These are phyloP conservation scores for Litoditis marina DNA, from an alignment of 2,888 invertebrate species.

Conservation along the genomic window DNA sequence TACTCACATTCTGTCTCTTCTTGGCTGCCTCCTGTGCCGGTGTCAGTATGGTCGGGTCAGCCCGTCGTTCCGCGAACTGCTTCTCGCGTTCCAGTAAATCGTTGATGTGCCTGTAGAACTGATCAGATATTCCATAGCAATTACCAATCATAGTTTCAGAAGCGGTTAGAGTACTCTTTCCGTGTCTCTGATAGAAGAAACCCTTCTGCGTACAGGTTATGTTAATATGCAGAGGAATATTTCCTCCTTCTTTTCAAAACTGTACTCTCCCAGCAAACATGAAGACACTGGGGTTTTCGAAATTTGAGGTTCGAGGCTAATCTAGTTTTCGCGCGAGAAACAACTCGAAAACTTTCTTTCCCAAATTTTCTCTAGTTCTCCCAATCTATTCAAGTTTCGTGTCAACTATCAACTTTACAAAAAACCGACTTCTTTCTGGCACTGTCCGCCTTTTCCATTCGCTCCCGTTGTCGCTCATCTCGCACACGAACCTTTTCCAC, in stretches of 20 bases:
- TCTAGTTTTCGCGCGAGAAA: too few relatives aligned
- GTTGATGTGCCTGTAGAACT: slow-evolving; percentile 22
- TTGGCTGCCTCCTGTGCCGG: slow-evolving; percentile 4
- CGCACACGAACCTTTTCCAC: slow-evolving; percentile 22
- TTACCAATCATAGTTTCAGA: background rate
- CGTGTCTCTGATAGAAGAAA: too few relatives aligned
- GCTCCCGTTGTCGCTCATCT: slow-evolving; percentile 20
- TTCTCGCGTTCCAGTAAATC: slow-evolving; percentile 36
- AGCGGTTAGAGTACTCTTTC: too few relatives aligned
- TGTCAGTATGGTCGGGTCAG: slow-evolving; percentile 9
- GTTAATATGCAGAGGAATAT: too few relatives aligned
- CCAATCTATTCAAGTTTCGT: too few relatives aligned
- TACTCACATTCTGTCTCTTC: slow-evolving; percentile 8
- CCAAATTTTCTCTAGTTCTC: too few relatives aligned
- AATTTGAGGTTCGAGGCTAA: too few relatives aligned
- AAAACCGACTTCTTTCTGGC: slow-evolving; percentile 20
- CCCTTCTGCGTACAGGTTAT: too few relatives aligned
- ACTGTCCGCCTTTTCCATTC: slow-evolving; percentile 42
- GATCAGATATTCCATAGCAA: background rate
- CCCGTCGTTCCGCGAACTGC: slow-evolving; percentile 14
- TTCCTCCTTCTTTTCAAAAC: too few relatives aligned
- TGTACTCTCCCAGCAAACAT: too few relatives aligned
- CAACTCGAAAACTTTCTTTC: too few relatives aligned
- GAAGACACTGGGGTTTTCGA: too few relatives aligned
- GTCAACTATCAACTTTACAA: background rate